These are phyloP conservation scores for Bellardia bayeri DNA, from an alignment of 2,888 invertebrate genomes.

Conservation along the genomic window DNA sequence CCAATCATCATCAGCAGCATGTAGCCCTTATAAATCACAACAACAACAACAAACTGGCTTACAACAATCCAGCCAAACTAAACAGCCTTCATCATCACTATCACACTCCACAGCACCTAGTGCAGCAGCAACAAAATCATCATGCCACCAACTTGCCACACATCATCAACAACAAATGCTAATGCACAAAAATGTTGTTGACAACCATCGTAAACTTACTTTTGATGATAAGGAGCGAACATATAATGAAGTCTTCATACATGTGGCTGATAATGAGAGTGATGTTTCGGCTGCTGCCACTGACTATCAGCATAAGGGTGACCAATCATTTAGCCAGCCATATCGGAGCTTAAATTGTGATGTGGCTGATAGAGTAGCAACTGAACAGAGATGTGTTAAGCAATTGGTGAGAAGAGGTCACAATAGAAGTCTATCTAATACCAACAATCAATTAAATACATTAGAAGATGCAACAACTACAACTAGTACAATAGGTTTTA, in stretches of 20 bases:
- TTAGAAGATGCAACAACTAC: constrained; percentile 67
- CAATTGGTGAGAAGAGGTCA: constrained; percentile 38
- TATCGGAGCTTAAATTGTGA: constrained; percentile 63
- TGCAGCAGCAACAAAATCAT: constrained; percentile 56
- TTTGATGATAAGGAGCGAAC: constrained; percentile 64
- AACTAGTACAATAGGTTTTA: constrained; percentile 44
- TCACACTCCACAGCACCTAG: constrained; percentile 35
- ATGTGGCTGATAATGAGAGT: constrained; percentile 54
- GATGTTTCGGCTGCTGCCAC: constrained; percentile 23
- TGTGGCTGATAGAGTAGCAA: constrained; percentile 37
- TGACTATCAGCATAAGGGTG: constrained; percentile 58
- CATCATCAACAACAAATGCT: constrained; percentile 79
- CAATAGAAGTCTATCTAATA: constrained; percentile 61
- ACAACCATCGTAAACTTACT: constrained; percentile 62
- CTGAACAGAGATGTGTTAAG: constrained; percentile 33
- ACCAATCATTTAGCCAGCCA: constrained; percentile 70
- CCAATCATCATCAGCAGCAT: constrained; percentile 68
- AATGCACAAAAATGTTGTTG: constrained; percentile 74
- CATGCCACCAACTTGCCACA: constrained; percentile 62
- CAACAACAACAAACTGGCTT: constrained; percentile 71
- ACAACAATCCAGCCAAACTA: constrained; percentile 65
- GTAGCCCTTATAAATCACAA: constrained; percentile 72
- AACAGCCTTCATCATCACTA: constrained; percentile 76
- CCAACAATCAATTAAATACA: constrained; percentile 48
- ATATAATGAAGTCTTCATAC: constrained; percentile 60